Conservation (phyloP, 2,113 vertebrate species). For the Calypte anna region DNA sequence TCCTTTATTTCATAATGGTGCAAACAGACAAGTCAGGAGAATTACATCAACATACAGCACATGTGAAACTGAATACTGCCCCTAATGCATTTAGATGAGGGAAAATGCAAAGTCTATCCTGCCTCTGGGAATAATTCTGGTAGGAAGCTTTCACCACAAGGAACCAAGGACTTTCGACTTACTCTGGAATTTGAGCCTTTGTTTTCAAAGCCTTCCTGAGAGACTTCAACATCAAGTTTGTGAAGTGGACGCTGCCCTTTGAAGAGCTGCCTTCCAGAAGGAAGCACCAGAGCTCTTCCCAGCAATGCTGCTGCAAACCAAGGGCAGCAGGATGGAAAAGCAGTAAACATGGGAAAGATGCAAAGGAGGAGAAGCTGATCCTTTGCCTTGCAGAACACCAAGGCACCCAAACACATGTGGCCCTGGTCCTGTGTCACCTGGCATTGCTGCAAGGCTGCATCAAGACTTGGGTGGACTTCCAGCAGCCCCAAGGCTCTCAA, state of each 20-base stretch:
- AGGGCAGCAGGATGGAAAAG: not conserved
- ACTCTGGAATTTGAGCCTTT: slow-evolving; percentile 62
- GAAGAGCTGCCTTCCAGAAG: slow-evolving; percentile 36
- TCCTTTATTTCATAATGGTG: slow-evolving; percentile 72
- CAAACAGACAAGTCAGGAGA: slow-evolving; percentile 73
- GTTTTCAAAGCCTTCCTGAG: slow-evolving; percentile 64
- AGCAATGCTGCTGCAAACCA: not conserved
- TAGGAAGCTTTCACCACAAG: slow-evolving; percentile 63
- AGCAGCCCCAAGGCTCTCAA: not conserved
- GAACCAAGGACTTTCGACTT: slow-evolving; percentile 63
- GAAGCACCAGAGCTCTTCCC: not conserved
- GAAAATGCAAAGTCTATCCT: slow-evolving; percentile 61
- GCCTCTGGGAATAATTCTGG: slow-evolving; percentile 70
- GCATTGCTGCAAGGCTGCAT: not conserved
- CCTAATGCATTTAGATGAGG: slow-evolving; percentile 71
- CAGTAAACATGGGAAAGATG: not conserved
- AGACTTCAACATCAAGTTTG: slow-evolving; percentile 42
- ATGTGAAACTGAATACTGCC: slow-evolving; percentile 63
- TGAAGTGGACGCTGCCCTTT: not conserved
- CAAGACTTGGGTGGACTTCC: not conserved
- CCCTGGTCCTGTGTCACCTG: not conserved
- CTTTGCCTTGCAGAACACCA: not conserved
- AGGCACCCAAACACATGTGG: not conserved
- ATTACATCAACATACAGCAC: slow-evolving; percentile 67
- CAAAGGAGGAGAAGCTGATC: not conserved